Evolutionary conservation across 2,888 invertebrate genomes (phyloP).

Genomic region (Lasioglossum oenotherae): DNA sequence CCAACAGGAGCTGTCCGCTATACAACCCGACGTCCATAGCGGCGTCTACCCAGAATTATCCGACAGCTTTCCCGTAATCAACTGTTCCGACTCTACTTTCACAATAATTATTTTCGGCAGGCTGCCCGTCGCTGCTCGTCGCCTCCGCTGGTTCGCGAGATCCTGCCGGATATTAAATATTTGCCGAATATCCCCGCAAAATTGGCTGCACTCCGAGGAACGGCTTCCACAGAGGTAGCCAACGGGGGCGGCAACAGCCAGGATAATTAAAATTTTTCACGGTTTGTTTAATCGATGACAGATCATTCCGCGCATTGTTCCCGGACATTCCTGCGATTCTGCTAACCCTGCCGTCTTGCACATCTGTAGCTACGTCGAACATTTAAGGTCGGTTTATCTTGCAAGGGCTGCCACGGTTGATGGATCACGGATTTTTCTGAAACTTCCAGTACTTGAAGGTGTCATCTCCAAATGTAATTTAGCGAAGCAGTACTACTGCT

Average conservation of each 20-base stretch:
- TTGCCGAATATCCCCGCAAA: slow-evolving; percentile 6
- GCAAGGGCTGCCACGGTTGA: no score
- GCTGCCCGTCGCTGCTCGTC: neutral
- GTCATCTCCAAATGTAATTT: no score
- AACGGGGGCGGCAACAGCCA: neutral
- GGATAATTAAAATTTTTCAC: slow-evolving; percentile 6
- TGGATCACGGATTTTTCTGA: no score
- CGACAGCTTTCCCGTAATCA: slow-evolving; percentile 44
- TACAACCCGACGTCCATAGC: slow-evolving; percentile 18
- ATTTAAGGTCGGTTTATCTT: neutral
- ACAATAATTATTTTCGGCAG: slow-evolving; percentile 46
- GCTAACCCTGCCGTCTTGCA: neutral
- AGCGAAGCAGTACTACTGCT: no score
- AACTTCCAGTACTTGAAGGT: no score
- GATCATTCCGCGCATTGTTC: neutral
- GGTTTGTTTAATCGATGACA: neutral
- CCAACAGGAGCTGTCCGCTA: slow-evolving; percentile 12
- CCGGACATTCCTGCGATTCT: neutral
- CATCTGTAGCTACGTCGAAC: neutral
- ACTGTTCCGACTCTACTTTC: slow-evolving; percentile 32
- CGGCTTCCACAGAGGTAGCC: neutral
- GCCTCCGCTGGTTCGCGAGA: neutral
- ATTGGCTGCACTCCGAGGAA: neutral
- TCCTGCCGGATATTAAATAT: slow-evolving; percentile 17
- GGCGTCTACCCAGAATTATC: slow-evolving; percentile 54